Evolutionary conservation across 2,113 vertebrate species (phyloP), one percentile per base, ranked within the genome.

Genomic region (Macquaria ambigua): DNA sequence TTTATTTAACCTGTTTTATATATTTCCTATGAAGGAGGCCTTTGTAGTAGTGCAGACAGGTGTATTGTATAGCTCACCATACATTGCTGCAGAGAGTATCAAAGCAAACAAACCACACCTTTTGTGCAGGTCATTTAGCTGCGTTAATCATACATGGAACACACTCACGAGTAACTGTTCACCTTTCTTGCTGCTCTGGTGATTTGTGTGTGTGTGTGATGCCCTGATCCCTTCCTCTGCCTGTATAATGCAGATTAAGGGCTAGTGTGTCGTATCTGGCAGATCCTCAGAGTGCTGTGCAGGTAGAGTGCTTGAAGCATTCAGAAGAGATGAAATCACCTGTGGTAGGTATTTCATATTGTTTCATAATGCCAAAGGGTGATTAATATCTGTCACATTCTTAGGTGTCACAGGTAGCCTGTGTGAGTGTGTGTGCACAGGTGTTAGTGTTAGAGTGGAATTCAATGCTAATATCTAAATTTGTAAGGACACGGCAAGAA

Each of bases 331-430:
- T 94, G 90, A 95, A 92, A 88, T 95, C 94, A 94, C 83, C 90
- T 79, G 80, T 37, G 53, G 59, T 37, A 62, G 87, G 91, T 92
- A 74, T 90, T 90, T 90, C 81, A 84, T 87, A 70, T 86, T 84
- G 83, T 84, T 90, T 79, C 83, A 86, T 83, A 34, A 80, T 61
- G 90, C 91, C 91, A 90, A 91, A 84, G 88, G 85, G 90, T 90
- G 56, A 95, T 95, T 93, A 94, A 90, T 91, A 93, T 94, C 89
- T 90, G 77, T 84, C 87, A 87, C 84, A 63, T 72, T 93, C 91
- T 94, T 89, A 88, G 89, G 92, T 94, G 91, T 92, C 94, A 88
- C 72, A 46, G 73, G 82, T 62, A 43, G 75, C 46, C 25, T 41
- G 58, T 58, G 52, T 46, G 52, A 25, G 37, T 70, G 34, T 61